Base-by-base conservation (phyloP, 2,888 invertebrate genomes). In the Cacoxenus indagator region DNA sequence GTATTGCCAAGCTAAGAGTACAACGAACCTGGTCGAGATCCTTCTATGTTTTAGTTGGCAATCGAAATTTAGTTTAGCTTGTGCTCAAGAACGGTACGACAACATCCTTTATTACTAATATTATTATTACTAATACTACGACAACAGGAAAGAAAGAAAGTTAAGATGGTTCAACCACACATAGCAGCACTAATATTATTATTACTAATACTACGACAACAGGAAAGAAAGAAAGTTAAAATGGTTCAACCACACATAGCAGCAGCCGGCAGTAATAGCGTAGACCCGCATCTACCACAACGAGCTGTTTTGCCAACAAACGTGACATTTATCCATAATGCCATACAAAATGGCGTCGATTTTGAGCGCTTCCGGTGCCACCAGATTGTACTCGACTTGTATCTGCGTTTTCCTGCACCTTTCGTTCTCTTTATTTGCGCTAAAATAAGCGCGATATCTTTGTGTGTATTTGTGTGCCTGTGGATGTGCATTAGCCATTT, bases 401-500 rank as follows among this genome's bases (percentile, higher is more conserved):
- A n/a, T n/a, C n/a, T n/a, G n/a, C n/a, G n/a, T n/a, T 55, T 55
- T 6, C 11, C 27, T 55, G 27, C 22, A 6, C 4, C 22, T 51
- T 19, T 51, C 19, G 51, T 51, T 51, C 6, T 22, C 22, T 4
- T 19, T 9, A 22, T 51, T 22, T 51, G 3, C 22, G 9, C 0
- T 24, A 51, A 31, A 29, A 43, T 61, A 11, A 43, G 19, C 22
- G 43, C 19, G 0, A 37, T 55, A 62, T 46, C 51, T 64, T 65
- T 70, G 67, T 64, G 67, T 68, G 59, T 64, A 9, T 67, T 37
- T 68, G 29, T 71, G 62, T 55, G 64, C 43, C 22, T 9, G 37
- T 43, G 62, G 17, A 19, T 68, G 78, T 37, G 37, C 14, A 14
- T 37, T 37, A 8, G 37, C 37, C 37, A 37, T 37, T 37, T 37